Conservation (phyloP, 2,888 invertebrate species). For the Nomada ferruginata region DNA sequence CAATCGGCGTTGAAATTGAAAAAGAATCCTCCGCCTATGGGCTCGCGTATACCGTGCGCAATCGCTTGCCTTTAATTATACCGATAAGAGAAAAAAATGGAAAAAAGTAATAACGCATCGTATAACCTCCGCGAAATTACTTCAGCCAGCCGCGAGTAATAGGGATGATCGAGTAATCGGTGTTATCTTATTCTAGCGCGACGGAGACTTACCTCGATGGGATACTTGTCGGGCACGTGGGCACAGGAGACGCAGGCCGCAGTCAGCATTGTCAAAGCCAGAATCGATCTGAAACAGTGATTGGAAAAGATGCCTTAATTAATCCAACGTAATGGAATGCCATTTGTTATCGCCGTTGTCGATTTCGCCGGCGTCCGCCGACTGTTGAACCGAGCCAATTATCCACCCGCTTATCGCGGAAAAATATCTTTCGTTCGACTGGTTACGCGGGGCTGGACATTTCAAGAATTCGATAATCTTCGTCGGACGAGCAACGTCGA, state of each 20-base stretch:
- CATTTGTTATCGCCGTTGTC: slow-evolving; percentile 58
- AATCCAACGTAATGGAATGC: slow-evolving; percentile 58
- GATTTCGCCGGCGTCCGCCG: slow-evolving; percentile 40
- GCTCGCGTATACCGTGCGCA: too few species aligned
- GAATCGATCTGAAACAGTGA: slow-evolving; percentile 78
- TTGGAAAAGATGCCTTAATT: slow-evolving; percentile 58
- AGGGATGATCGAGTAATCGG: background rate
- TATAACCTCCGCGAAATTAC: too few species aligned
- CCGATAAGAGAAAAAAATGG: too few species aligned
- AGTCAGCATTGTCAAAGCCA: slow-evolving; percentile 75
- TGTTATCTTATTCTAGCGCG: background rate
- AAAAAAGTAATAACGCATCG: background rate
- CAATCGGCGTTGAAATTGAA: background rate
- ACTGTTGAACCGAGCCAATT: slow-evolving; percentile 60
- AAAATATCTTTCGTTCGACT: slow-evolving; percentile 56
- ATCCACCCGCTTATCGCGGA: slow-evolving; percentile 54
- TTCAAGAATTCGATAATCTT: slow-evolving; percentile 68
- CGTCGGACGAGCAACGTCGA: slow-evolving; percentile 37
- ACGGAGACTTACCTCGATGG: slow-evolving; percentile 77
- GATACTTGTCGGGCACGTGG: slow-evolving; percentile 80
- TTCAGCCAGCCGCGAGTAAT: too few species aligned
- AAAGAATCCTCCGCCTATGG: too few species aligned
- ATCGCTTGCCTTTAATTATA: too few species aligned
- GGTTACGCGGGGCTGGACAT: slow-evolving; percentile 61
- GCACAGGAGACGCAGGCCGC: slow-evolving; percentile 72